Conservation (phyloP, 2,797 vertebrate species). For the Argyrosomus regius region DNA sequence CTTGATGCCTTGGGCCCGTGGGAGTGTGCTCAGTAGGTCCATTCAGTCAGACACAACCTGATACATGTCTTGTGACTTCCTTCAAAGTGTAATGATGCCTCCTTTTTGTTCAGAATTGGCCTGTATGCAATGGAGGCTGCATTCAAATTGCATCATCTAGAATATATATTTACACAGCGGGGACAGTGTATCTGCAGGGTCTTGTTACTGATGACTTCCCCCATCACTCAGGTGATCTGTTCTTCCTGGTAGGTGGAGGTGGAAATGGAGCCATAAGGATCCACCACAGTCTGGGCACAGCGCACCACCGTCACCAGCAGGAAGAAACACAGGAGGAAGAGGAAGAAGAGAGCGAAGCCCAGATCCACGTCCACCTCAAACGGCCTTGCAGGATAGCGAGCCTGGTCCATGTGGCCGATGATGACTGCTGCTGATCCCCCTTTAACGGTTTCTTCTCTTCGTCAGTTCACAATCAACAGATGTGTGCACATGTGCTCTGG, state of each 20-base stretch:
- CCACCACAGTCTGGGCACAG: slow-evolving; percentile 86
- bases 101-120: background rate
- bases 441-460: background rate
- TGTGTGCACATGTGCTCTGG: background rate
- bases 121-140: background rate
- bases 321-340: slow-evolving; percentile 85
- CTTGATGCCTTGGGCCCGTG: background rate
- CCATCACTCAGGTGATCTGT: slow-evolving; percentile 82
- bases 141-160: background rate
- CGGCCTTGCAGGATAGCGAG: slow-evolving; percentile 26
- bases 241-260: slow-evolving; percentile 89
- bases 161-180: background rate
- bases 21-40: background rate
- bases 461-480: slow-evolving; percentile 14
- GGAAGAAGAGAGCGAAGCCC: slow-evolving; percentile 88
- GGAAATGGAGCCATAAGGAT: slow-evolving; percentile 88
- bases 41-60: slow-evolving; percentile 3
- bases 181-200: background rate
- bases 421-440: background rate
- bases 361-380: slow-evolving; percentile 87
- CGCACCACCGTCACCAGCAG: slow-evolving; percentile 85
- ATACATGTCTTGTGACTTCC: slow-evolving; percentile 7
- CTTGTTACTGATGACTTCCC: background rate
- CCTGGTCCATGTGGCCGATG: slow-evolving; percentile 77
- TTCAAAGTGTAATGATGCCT: background rate